Percentiles rank a stretch among this genome's conserved stretches.
Evolutionary conservation across 1,140 invertebrate genomes (phyloP).

Genomic region (Akabosia matsudoensis): DNA sequence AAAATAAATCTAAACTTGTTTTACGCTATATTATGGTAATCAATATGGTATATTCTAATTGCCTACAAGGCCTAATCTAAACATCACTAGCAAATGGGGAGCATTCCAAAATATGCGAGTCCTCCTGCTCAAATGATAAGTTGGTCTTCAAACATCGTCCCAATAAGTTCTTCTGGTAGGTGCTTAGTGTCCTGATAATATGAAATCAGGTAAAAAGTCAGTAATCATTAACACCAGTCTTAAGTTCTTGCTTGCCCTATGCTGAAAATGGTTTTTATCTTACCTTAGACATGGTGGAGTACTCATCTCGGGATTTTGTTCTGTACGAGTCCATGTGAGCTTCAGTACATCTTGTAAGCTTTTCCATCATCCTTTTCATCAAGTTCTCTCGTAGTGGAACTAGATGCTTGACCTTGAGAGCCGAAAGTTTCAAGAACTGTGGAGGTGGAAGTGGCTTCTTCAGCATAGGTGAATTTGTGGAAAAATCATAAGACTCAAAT

Average conservation of each 20-base stretch:
- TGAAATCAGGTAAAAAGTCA: too few species aligned
- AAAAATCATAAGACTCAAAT: conserved; percentile 27
- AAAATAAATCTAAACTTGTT: too few species aligned
- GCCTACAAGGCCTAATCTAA: too few species aligned
- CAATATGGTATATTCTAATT: too few species aligned
- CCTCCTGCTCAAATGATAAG: conserved; percentile 6
- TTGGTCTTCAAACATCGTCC: not conserved
- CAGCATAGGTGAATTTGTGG: not conserved
- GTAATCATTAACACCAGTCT: too few species aligned
- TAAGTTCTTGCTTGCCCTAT: too few species aligned
- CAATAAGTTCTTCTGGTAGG: not conserved
- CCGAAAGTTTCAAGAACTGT: conserved; percentile 31
- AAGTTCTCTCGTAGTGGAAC: conserved; percentile 31
- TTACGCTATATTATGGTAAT: too few species aligned
- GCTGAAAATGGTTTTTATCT: not conserved
- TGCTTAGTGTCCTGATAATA: not conserved
- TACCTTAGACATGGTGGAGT: conserved; percentile 6
- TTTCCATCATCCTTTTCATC: conserved; percentile 27
- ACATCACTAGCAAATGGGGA: too few species aligned
- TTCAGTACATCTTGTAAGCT: conserved; percentile 11
- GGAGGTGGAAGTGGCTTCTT: conserved; percentile 31
- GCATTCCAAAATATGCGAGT: not conserved
- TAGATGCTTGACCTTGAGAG: conserved; percentile 39
- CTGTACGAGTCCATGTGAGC: conserved; percentile 22
- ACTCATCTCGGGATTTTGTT: not conserved